These are phyloP conservation scores for Leptoclinus maculatus DNA, from an alignment of 2,797 vertebrate genomes.

Conservation along the genomic window DNA sequence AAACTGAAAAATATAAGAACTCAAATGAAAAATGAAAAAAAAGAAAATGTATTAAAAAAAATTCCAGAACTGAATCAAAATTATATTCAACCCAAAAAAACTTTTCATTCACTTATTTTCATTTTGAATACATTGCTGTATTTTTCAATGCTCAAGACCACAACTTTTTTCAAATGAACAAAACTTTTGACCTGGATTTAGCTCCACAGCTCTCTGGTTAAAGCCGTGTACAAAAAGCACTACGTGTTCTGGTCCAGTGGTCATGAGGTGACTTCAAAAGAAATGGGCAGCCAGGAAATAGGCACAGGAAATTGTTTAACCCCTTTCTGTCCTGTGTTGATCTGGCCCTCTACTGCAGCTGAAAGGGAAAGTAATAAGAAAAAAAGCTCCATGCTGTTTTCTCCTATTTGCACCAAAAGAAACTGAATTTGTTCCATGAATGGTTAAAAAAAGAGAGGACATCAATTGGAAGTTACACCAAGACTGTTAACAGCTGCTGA, in stretches of 20 bases:
- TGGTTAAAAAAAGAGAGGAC: background rate
- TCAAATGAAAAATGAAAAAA: no score
- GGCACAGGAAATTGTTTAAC: slow-evolving; percentile 5
- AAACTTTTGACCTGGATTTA: no score
- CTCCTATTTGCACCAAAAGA: background rate
- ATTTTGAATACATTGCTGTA: no score
- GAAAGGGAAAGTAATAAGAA: slow-evolving; percentile 11
- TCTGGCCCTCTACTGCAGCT: background rate
- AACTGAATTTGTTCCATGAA: background rate
- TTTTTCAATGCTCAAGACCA: no score
- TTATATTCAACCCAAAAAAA: no score
- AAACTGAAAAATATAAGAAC: no score
- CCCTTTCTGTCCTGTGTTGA: slow-evolving; percentile 2
- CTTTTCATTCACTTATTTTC: no score
- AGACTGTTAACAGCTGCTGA: no score
- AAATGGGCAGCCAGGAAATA: slow-evolving; percentile 4
- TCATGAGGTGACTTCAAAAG: background rate
- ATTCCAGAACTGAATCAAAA: no score
- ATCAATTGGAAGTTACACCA: background rate
- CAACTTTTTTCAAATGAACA: no score
- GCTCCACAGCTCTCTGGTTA: slow-evolving; percentile 7
- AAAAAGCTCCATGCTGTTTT: slow-evolving; percentile 9
- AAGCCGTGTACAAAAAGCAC: background rate
- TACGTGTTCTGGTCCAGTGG: background rate
- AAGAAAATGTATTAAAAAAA: no score